Evolutionary conservation across 1,140 invertebrate species (phyloP).

Genomic region (Prorops nasuta): DNA sequence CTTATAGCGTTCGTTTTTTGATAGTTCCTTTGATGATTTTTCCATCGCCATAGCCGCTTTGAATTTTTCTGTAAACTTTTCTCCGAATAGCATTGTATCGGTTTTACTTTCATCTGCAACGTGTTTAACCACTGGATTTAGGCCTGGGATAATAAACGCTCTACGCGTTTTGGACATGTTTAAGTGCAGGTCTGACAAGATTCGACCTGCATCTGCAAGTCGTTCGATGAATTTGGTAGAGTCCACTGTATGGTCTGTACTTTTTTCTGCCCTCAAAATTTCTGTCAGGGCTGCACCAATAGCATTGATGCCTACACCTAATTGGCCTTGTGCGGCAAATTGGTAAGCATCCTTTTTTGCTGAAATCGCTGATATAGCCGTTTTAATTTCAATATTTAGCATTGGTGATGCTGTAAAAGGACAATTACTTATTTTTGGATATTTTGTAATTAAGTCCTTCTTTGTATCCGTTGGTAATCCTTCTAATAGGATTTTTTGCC

Average conservation of each 20-base stretch:
- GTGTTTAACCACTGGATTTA: not conserved
- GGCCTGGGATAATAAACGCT: not conserved
- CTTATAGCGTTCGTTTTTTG: not conserved
- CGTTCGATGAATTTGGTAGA: not conserved
- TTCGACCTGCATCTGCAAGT: not conserved
- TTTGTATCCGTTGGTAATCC: not conserved
- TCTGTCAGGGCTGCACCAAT: not conserved
- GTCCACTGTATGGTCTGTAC: not conserved
- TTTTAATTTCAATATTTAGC: no score
- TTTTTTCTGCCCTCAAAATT: not conserved
- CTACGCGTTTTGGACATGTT: not conserved
- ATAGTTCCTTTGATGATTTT: not conserved
- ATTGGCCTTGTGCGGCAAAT: conserved; percentile 1
- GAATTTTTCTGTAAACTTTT: not conserved
- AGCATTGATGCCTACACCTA: not conserved
- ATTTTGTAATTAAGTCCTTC: not conserved
- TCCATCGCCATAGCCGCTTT: conserved; percentile 1
- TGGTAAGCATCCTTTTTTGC: conserved; percentile 3
- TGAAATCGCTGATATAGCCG: not conserved
- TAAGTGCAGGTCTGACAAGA: not conserved
- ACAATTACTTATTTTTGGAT: not conserved
- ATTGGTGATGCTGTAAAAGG: not conserved
- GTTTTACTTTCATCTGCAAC: not conserved
- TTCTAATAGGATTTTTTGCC: not conserved
- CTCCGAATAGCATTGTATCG: conserved; percentile 16